phyloP scores from a whole-genome alignment of 2,113 vertebrate species.

The Puma concolor region DNA sequence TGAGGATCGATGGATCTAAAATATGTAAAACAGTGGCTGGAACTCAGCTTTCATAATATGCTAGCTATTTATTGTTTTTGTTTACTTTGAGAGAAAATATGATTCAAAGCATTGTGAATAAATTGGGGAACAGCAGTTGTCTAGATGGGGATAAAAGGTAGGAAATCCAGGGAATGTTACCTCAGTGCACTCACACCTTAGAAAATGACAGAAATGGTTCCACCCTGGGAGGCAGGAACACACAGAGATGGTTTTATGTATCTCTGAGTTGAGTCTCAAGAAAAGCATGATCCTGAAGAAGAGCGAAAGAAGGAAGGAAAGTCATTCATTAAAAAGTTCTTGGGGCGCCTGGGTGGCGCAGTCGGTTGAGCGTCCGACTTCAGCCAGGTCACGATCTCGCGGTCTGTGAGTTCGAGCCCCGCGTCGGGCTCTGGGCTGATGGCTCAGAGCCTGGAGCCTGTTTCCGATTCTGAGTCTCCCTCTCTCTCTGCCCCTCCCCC shows the following conservation, averaged over 20 bases:
- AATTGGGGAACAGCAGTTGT: fast-evolving
- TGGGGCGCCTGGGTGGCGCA: too few species aligned
- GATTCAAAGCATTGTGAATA: background rate
- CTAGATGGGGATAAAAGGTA: fast-evolving
- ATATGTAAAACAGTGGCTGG: background rate
- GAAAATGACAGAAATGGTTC: background rate
- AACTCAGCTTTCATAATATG: fast-evolving
- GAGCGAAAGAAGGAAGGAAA: too few species aligned
- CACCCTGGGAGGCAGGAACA: fast-evolving
- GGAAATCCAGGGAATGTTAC: background rate
- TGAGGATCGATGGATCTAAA: background rate
- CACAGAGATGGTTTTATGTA: background rate
- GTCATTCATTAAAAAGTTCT: background rate
- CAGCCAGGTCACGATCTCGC: too few species aligned
- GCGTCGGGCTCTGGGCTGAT: too few species aligned
- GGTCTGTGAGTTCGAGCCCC: too few species aligned
- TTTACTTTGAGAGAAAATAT: background rate
- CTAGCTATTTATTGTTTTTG: background rate
- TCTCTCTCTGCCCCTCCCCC: too few species aligned
- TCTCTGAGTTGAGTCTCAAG: too few species aligned
- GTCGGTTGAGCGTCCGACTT: too few species aligned
- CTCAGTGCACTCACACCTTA: too few species aligned
- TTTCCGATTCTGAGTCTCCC: too few species aligned
- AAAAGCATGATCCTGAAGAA: background rate
- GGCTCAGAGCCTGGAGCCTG: too few species aligned